A percentile compares a stretch with the other conserved stretches of the same genome.
These are phyloP conservation scores for Cryptus armator DNA, from an alignment of 2,888 invertebrate species.

Conservation along the genomic window DNA sequence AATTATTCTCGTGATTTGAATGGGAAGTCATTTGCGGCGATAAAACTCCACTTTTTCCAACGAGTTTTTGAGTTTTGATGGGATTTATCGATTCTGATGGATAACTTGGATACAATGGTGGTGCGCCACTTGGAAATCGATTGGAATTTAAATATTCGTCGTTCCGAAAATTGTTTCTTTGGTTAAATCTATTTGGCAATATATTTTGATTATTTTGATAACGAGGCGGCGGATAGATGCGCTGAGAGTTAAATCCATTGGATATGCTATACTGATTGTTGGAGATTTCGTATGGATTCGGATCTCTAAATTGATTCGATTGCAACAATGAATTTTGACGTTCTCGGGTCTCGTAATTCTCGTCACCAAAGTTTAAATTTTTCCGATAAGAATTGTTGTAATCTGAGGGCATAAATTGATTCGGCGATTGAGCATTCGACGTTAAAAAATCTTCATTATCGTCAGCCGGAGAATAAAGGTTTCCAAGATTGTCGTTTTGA, in stretches of 20 bases:
- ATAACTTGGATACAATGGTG: conserved; percentile 27
- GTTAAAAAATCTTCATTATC: conserved; percentile 23
- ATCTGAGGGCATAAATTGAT: neutral
- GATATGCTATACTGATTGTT: conserved; percentile 4
- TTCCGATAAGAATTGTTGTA: neutral
- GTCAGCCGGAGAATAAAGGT: neutral
- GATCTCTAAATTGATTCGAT: conserved; percentile 11
- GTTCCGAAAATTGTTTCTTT: conserved; percentile 17
- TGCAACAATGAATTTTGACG: neutral
- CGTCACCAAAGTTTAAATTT: conserved; percentile 6
- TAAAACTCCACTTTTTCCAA: conserved; percentile 1
- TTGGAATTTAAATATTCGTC: neutral
- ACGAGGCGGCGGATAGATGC: neutral
- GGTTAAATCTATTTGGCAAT: neutral
- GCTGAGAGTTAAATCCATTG: neutral
- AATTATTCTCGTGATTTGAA: neutral
- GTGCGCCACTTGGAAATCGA: neutral
- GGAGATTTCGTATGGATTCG: neutral
- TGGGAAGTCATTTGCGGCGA: neutral
- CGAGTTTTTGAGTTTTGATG: neutral
- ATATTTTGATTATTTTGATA: conserved; percentile 20
- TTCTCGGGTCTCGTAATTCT: conserved; percentile 5
- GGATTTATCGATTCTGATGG: conserved; percentile 3
- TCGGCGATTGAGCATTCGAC: neutral
- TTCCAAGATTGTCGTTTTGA: conserved; percentile 8